Evolutionary conservation across 1,140 invertebrate genomes (phyloP).

Genomic region (Drosophila neocordata): DNA sequence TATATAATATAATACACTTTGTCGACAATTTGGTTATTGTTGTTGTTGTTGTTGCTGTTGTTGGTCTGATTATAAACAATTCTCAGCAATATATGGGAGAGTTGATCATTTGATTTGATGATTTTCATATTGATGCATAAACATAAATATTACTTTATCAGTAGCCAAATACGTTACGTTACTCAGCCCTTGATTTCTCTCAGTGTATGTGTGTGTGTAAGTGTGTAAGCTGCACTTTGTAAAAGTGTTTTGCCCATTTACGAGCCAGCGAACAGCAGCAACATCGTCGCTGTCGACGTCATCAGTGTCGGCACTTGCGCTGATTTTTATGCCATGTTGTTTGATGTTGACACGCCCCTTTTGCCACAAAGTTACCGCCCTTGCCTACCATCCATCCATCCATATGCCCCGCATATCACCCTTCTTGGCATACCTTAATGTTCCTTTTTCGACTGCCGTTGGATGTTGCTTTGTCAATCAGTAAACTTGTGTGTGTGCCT

Average conservation of each 20-base stretch:
- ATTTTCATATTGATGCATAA: conserved; percentile 7
- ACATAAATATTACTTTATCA: conserved; percentile 6
- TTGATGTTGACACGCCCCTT: conserved; percentile 52
- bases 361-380: neutral
- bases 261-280: conserved; percentile 60
- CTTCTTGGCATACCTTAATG: neutral
- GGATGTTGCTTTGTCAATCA: conserved; percentile 67
- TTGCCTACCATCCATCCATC: neutral
- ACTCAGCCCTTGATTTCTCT: conserved; percentile 28
- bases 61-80: neutral
- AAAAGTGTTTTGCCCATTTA: conserved; percentile 79
- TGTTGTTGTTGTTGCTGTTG: neutral
- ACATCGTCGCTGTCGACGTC: conserved; percentile 22
- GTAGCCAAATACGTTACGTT: too few species aligned
- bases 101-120: conserved; percentile 6
- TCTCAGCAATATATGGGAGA: neutral
- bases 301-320: conserved; percentile 45
- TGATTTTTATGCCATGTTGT: conserved; percentile 75
- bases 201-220: conserved; percentile 26
- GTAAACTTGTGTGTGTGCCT: conserved; percentile 27
- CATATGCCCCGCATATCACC: neutral
- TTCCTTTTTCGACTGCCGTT: conserved; percentile 25
- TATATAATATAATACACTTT: neutral
- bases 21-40: neutral
- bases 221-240: conserved; percentile 66